phyloP scores from a whole-genome alignment of 2,797 vertebrate genomes.

The Scomberomorus guttatus region DNA sequence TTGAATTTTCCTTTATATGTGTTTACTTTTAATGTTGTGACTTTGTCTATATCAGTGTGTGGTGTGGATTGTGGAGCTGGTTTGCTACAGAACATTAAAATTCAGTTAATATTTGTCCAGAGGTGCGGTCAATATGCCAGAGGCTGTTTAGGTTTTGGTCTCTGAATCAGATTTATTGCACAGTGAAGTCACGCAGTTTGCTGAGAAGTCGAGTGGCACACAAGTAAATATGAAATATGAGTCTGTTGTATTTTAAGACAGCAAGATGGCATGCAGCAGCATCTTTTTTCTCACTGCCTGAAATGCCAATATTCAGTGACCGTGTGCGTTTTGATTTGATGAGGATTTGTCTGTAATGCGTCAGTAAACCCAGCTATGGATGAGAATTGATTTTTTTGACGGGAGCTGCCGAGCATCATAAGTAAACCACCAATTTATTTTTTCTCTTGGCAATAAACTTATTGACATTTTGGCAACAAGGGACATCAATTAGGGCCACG shows the following conservation, averaged over 20 bases:
- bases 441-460: constrained; percentile 64
- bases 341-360: constrained; percentile 73
- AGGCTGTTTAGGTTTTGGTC: constrained; percentile 34
- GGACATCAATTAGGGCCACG: constrained; percentile 70
- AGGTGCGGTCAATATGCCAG: constrained; percentile 7
- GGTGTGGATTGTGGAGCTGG: neutral
- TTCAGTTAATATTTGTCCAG: constrained; percentile 29
- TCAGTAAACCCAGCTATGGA: constrained; percentile 68
- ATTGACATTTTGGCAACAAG: constrained; percentile 68
- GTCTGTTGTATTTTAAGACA: constrained; percentile 47
- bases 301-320: constrained; percentile 70
- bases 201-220: constrained; percentile 22
- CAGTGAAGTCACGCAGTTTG: constrained; percentile 24
- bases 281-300: constrained; percentile 39
- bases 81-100: constrained; percentile 30
- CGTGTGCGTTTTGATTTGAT: constrained; percentile 70
- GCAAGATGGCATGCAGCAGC: constrained; percentile 25
- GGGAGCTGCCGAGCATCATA: constrained; percentile 62
- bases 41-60: neutral
- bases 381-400: constrained; percentile 76
- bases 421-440: constrained; percentile 75
- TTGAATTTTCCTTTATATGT: neutral
- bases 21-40: neutral
- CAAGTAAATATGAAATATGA: constrained; percentile 53
- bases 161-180: constrained; percentile 41